Percentiles rank a stretch among this genome's conserved stretches.
phyloP scores from a whole-genome alignment of 2,888 invertebrate species.

The Ormyrus labotus region DNA sequence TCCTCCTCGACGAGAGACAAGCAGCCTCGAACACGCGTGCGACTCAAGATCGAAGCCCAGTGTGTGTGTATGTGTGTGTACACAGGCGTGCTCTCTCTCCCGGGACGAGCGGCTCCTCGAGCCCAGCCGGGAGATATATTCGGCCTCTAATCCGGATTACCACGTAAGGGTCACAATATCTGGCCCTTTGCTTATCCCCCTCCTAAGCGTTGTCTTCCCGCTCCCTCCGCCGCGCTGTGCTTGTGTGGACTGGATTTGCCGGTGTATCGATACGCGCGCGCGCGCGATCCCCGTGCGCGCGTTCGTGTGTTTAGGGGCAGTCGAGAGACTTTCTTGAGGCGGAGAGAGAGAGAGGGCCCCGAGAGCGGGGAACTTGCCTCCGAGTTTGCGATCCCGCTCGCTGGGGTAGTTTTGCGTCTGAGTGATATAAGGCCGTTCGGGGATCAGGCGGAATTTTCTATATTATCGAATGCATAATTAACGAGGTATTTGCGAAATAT shows the following conservation, averaged over 20 bases:
- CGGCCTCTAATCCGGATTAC: constrained; percentile 75
- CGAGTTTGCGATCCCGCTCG: too few species aligned
- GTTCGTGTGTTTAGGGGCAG: background rate
- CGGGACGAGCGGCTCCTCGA: constrained; percentile 54
- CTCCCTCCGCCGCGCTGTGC: constrained; percentile 55
- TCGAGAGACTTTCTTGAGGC: background rate
- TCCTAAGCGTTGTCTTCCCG: constrained; percentile 48
- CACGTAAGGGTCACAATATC: constrained; percentile 74
- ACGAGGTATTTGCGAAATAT: background rate
- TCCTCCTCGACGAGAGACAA: background rate
- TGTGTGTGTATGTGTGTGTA: background rate
- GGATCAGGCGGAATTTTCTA: background rate
- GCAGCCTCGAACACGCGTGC: background rate
- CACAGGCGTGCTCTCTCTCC: background rate
- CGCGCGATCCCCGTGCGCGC: constrained; percentile 43
- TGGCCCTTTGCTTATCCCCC: constrained; percentile 63
- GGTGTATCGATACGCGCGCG: constrained; percentile 43
- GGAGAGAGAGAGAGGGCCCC: background rate
- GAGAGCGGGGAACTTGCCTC: background rate
- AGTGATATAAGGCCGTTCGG: too few species aligned
- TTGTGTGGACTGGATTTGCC: too few species aligned
- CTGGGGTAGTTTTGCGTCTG: too few species aligned
- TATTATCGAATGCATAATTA: too few species aligned
- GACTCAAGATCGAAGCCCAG: constrained; percentile 15
- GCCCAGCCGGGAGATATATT: constrained; percentile 68